Base-by-base conservation (phyloP, 2,888 invertebrate species). In the Bellardia bayeri region DNA sequence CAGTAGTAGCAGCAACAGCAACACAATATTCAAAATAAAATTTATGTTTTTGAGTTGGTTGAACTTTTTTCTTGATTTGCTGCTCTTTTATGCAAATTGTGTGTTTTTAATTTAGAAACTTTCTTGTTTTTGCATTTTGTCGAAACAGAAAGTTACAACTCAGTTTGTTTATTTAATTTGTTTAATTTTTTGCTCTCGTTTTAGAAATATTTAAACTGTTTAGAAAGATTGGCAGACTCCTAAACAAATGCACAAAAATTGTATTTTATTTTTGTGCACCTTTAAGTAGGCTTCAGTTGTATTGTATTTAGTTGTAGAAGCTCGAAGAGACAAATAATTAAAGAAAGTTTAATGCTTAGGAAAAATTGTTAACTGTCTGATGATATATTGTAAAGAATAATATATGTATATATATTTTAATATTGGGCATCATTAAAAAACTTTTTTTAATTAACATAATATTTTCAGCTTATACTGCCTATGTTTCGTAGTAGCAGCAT, bases 81-180 rank as follows among this genome's bases (percentile, higher is more conserved):
- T 45, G 3, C 51, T 45, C 68, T 74, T 68, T 49, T 58, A 66
- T 82, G 72, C 66, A 82, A 42, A 66, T 82, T 68, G 68, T 69
- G 33, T 58, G 56, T 51, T 82, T 64, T 68, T 74, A 74, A 58
- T 74, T 75, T 82, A 40, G 45, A 82, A 82, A 61, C 14, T 74
- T 58, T 74, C 45, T 61, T 61, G 9, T 64, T 64, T n/a, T n/a
- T 2, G 37, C 13, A 30, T 30, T 30, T 33, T 72, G 33, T 49
- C 33, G 37, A 49, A 33, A n/a, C 63, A 49, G 13, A 75, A 82
- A 76, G 37, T 68, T 61, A 30, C 49, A 75, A 75, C 49, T 72
- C 56, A 42, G 30, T 75, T 68, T 68, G 75, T 66, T 82, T 82
- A 42, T 82, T 75, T 82, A n/a, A 6, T 71, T 72, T 80, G 54